These are phyloP conservation scores for Andrena trimmerana DNA, from an alignment of 2,888 invertebrate species.

Conservation along the genomic window DNA sequence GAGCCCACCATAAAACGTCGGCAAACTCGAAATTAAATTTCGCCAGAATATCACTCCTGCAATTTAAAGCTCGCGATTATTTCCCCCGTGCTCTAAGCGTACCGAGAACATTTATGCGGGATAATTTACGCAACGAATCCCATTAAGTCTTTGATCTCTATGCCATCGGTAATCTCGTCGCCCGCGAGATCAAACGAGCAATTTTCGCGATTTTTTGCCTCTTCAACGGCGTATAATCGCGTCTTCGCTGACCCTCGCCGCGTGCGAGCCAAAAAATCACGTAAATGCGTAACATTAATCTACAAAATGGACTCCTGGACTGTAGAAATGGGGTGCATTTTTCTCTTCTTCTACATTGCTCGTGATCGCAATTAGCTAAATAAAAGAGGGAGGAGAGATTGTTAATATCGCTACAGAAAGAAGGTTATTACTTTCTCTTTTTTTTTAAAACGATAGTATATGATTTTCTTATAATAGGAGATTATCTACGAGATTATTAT, in stretches of 20 bases:
- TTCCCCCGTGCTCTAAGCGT: constrained; percentile 23
- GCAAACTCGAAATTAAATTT: constrained; percentile 50
- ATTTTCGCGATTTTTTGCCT: constrained; percentile 27
- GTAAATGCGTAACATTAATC: constrained; percentile 7
- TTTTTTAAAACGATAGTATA: background rate
- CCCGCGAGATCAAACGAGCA: constrained; percentile 41
- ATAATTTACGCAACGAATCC: constrained; percentile 43
- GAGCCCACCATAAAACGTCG: background rate
- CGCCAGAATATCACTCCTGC: constrained; percentile 26
- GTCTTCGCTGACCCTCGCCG: background rate
- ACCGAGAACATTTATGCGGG: constrained; percentile 31
- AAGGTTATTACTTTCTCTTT: background rate
- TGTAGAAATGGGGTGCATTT: background rate
- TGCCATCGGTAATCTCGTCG: constrained; percentile 34
- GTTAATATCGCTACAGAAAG: background rate
- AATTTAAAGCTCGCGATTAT: constrained; percentile 48
- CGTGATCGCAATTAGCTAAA: background rate
- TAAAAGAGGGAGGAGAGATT: background rate
- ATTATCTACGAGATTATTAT: too few relatives aligned
- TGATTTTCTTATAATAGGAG: background rate
- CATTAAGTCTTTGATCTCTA: constrained; percentile 46
- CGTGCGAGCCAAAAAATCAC: background rate
- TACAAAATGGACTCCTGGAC: background rate
- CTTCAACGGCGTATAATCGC: constrained; percentile 21
- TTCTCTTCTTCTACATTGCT: background rate